phyloP scores from a whole-genome alignment of 2,113 vertebrate species.

The Tinamus guttatus region DNA sequence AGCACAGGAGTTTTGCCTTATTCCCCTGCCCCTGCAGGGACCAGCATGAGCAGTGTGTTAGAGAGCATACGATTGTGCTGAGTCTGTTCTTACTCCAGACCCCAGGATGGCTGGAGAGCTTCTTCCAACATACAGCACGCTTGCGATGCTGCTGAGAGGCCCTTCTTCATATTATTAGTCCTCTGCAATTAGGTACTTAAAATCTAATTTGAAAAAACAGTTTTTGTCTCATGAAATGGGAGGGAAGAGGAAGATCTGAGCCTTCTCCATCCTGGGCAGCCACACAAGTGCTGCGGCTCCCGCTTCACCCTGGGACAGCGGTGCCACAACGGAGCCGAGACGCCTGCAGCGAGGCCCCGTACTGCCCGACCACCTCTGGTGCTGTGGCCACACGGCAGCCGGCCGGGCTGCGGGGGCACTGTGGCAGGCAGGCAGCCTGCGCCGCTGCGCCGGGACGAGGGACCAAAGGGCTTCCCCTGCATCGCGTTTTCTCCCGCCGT shows the following conservation, averaged over 20 bases:
- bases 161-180: not conserved
- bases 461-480: not conserved
- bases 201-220: not conserved
- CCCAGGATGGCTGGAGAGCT: not conserved
- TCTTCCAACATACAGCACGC: not conserved
- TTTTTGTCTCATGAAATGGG: not conserved
- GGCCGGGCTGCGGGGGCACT: no score
- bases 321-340: no score
- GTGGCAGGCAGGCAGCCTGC: no score
- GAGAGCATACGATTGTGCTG: not conserved
- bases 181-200: slow-evolving; percentile 1
- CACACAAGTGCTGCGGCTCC: not conserved
- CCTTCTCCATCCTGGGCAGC: not conserved
- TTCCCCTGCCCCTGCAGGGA: not conserved
- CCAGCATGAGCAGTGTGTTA: not conserved
- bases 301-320: no score
- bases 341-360: no score
- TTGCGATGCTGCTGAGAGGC: not conserved
- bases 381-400: no score
- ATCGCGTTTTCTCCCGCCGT: not conserved
- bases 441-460: not conserved
- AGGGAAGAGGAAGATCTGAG: not conserved
- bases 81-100: not conserved
- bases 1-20: slow-evolving; percentile 18
- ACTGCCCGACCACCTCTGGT: no score